Conservation (phyloP, 2,888 invertebrate species). For the Rhamphomyia laevipes region DNA sequence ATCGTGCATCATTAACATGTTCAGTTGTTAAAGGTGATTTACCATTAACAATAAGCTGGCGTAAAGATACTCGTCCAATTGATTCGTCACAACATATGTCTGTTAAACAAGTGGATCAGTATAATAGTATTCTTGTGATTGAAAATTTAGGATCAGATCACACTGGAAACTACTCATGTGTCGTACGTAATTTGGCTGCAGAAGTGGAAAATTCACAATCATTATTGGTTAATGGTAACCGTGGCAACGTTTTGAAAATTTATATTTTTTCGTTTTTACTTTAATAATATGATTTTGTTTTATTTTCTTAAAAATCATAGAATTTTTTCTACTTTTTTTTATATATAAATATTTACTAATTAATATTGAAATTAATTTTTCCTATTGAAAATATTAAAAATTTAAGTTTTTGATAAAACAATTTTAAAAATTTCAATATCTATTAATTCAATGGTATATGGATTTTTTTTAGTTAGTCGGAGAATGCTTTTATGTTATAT, state of each 20-base stretch:
- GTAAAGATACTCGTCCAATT: constrained; percentile 57
- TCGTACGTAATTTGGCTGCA: constrained; percentile 59
- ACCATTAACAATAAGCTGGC: constrained; percentile 64
- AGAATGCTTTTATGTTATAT: no score
- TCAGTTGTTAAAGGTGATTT: constrained; percentile 65
- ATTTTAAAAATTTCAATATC: no score
- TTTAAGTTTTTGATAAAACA: no score
- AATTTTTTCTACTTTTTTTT: background rate
- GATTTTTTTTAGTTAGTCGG: no score
- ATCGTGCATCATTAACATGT: constrained; percentile 61
- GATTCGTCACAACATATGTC: constrained; percentile 51
- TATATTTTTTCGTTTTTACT: constrained; percentile 2
- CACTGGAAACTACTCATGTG: constrained; percentile 67
- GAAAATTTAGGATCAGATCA: constrained; percentile 63
- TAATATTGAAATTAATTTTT: no score
- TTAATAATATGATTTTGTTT: constrained; percentile 6
- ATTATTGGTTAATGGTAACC: constrained; percentile 67
- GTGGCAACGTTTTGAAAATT: constrained; percentile 12
- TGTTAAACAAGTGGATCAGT: constrained; percentile 62
- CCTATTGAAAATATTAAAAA: no score
- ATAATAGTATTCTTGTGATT: constrained; percentile 65
- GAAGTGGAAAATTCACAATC: constrained; percentile 62
- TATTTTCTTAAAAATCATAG: constrained; percentile 5
- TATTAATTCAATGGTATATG: no score
- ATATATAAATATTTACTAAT: background rate